These are phyloP conservation scores for Alexandromys oeconomus DNA, from an alignment of 2,797 vertebrate species.

Conservation along the genomic window DNA sequence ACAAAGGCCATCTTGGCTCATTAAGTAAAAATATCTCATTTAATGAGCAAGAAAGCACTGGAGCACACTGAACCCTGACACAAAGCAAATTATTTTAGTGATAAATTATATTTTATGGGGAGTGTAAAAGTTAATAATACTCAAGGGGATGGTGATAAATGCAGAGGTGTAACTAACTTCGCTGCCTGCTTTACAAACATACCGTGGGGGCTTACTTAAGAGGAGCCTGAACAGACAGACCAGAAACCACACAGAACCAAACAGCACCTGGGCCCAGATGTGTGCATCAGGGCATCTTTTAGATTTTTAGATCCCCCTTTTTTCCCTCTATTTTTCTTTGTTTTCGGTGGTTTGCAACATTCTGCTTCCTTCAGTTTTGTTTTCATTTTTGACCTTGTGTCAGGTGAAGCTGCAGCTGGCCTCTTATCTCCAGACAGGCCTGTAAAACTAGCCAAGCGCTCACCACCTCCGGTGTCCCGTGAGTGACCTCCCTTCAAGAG, in stretches of 20 bases:
- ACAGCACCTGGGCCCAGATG: constrained; percentile 44
- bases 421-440: constrained; percentile 82
- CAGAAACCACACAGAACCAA: constrained; percentile 65
- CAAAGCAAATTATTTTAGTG: constrained; percentile 92
- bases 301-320: constrained; percentile 46
- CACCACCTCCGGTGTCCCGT: constrained; percentile 73
- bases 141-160: constrained; percentile 89
- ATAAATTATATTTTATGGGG: constrained; percentile 93
- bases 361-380: constrained; percentile 76
- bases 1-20: constrained; percentile 90
- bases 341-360: constrained; percentile 50
- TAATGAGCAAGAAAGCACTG: constrained; percentile 90
- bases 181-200: constrained; percentile 88
- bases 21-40: constrained; percentile 92
- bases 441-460: constrained; percentile 81
- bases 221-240: constrained; percentile 80
- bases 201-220: constrained; percentile 86
- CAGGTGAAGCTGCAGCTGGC: constrained; percentile 76
- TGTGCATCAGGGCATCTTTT: constrained; percentile 48
- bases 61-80: constrained; percentile 91
- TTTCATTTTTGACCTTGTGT: constrained; percentile 86
- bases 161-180: constrained; percentile 90
- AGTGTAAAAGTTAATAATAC: constrained; percentile 92
- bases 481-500: constrained; percentile 77
- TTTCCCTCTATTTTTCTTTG: background rate